Evolutionary conservation across 2,113 vertebrate genomes (phyloP).

Genomic region (Corydoras maculifer): DNA sequence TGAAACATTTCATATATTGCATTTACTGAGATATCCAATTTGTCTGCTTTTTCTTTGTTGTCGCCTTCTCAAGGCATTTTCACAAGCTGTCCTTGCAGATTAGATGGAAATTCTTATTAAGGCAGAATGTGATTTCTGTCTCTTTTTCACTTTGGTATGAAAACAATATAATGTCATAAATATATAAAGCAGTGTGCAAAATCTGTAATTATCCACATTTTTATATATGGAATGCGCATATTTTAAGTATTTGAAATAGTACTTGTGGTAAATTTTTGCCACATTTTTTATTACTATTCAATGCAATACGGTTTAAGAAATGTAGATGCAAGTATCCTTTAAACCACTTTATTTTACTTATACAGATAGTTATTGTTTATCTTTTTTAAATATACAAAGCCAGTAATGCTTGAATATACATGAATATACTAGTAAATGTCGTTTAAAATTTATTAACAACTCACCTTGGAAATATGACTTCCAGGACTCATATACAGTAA

Average conservation of each 20-base stretch:
- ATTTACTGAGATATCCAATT: slow-evolving; percentile 2
- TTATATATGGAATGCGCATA: neutral
- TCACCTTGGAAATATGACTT: no score
- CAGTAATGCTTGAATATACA: no score
- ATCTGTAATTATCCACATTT: neutral
- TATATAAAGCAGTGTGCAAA: neutral
- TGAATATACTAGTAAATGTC: no score
- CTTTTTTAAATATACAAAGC: no score
- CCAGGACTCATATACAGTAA: neutral
- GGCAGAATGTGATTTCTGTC: slow-evolving; percentile 5
- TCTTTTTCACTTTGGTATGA: neutral
- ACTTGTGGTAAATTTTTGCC: no score
- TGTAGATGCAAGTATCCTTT: no score
- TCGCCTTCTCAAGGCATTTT: slow-evolving; percentile 8
- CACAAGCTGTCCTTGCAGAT: slow-evolving; percentile 17
- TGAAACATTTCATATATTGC: slow-evolving; percentile 1
- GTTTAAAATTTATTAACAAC: no score
- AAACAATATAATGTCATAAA: slow-evolving; percentile 10
- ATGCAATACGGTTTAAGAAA: no score
- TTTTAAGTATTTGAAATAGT: no score
- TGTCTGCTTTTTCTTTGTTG: slow-evolving; percentile 12
- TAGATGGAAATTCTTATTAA: slow-evolving; percentile 18
- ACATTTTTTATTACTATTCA: no score
- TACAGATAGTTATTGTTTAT: no score
- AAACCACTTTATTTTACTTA: no score